Base-by-base conservation (phyloP, 2,113 vertebrate species). In the Brachirus orientalis region DNA sequence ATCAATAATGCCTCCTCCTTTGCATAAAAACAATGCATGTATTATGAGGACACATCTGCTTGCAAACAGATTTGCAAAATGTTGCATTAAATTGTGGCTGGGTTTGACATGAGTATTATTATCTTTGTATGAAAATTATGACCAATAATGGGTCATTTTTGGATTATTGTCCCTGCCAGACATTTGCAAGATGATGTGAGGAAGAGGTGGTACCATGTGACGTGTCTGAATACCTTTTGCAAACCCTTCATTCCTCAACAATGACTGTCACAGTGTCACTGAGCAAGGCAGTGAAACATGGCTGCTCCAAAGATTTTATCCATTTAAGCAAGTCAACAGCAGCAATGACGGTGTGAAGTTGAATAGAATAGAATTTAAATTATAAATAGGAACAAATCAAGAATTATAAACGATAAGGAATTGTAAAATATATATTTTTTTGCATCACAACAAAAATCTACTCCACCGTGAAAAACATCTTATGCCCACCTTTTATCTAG, bases 101-200 rank as follows among this genome's bases (percentile, higher is more conserved):
- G 63, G 57, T 52, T 70, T 75, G 52, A 68, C 18, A 46, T 0
- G 69, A 69, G 54, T 78, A 33, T 48, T n/a, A n/a, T n/a, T n/a
- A n/a, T n/a, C n/a, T n/a, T n/a, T n/a, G n/a, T n/a, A n/a, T 60
- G 8, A 51, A 59, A 57, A 40, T 0, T 58, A n/a, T n/a, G n/a
- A n/a, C n/a, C n/a, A n/a, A n/a, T 38, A 16, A 41, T 7, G 13
- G 28, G 9, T 3, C 9, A 48, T 62, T 61, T 19, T 41, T 0
- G 11, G n/a, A 43, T 43, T 58, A 3, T 18, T 61, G 22, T 60
- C 28, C 18, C 11, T 50, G 50, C 47, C 13, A 54, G 36, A 33
- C n/a, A 10, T 48, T 46, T 54, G 18, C 17, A 12, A 12, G 43
- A 47, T 36, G 43, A 47, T 36, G 14, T 4, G 33, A 53, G 19